Evolutionary conservation across 2,113 vertebrate species (phyloP).

Genomic region (Rhinogobius similis): DNA sequence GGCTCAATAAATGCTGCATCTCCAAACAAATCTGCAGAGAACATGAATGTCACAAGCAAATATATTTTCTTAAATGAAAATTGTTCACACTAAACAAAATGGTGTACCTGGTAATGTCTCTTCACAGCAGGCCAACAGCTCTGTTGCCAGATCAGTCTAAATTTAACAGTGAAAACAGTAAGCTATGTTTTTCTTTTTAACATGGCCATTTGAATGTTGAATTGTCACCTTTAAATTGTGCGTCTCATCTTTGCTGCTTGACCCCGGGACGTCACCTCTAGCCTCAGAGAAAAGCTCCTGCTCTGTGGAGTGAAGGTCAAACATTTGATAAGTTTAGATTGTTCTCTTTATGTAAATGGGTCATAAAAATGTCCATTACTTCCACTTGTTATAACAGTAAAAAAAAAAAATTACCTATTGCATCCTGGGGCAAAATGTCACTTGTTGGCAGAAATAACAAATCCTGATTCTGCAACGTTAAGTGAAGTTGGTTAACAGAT

Average conservation of each 20-base stretch:
- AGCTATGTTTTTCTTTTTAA: not conserved
- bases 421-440: not conserved
- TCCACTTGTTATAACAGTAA: not conserved
- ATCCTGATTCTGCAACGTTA: not conserved
- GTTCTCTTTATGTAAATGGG: not conserved
- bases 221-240: not conserved
- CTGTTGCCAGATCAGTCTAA: conserved; percentile 20
- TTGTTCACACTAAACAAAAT: not conserved
- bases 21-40: conserved; percentile 12
- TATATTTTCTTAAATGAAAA: not conserved
- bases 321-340: not conserved
- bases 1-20: conserved; percentile 1
- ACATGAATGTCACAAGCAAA: not conserved
- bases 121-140: not conserved
- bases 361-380: no score
- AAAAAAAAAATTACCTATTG: not conserved
- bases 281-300: conserved; percentile 7
- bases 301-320: not conserved
- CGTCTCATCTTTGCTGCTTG: not conserved
- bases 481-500: no score
- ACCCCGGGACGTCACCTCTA: not conserved
- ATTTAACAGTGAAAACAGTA: not conserved
- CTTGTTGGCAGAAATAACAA: not conserved
- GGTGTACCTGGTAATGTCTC: conserved; percentile 16
- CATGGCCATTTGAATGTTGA: not conserved